Conservation (phyloP, 2,113 vertebrate species). For the Canis aureus region DNA sequence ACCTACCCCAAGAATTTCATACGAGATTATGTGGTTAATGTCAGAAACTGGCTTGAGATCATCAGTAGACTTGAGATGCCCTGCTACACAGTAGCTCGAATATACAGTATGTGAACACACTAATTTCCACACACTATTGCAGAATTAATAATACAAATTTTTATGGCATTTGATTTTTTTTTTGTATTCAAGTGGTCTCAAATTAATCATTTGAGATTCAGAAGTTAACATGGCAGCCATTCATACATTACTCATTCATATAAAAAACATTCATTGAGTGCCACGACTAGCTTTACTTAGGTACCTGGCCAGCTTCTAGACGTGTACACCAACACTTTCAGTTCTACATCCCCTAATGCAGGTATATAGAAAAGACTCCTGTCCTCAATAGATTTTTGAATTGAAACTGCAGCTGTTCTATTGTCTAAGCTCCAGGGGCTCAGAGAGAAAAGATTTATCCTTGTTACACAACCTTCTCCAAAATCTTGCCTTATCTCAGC, state of each 20-base stretch:
- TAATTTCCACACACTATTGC: not conserved
- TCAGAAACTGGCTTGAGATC: not conserved
- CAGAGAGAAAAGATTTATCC: not conserved
- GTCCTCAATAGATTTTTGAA: not conserved
- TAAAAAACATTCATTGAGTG: not conserved
- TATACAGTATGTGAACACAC: not conserved
- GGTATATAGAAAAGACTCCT: not conserved
- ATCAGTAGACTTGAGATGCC: not conserved
- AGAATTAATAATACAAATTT: conserved; percentile 4
- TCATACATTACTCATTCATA: not conserved
- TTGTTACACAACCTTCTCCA: not conserved
- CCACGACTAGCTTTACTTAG: not conserved
- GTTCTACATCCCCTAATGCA: not conserved
- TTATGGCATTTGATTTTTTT: not conserved
- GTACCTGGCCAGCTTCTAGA: not conserved
- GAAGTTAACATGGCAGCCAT: not conserved
- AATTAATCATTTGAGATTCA: not conserved
- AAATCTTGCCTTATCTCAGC: not conserved
- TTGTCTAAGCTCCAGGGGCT: not conserved
- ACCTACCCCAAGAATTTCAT: not conserved
- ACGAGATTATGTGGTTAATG: not conserved
- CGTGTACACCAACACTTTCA: not conserved
- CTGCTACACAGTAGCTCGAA: not conserved
- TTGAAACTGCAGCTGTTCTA: not conserved
- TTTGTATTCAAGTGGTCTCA: not conserved